Conservation (phyloP, 2,113 vertebrate genomes). For the Porphyrio hochstetteri region DNA sequence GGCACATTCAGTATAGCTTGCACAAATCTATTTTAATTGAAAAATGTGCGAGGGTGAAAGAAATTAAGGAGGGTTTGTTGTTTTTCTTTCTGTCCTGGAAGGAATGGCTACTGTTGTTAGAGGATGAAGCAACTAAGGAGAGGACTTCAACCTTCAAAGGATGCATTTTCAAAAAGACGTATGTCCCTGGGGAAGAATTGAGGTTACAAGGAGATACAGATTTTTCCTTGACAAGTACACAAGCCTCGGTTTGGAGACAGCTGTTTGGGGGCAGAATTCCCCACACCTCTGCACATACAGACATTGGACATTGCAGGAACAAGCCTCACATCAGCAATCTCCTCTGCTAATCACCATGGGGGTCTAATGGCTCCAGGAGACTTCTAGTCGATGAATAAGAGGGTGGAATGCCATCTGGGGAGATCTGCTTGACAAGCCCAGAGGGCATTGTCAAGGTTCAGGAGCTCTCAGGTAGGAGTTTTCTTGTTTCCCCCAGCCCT, state of each 20-base stretch:
- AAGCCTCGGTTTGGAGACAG: not conserved
- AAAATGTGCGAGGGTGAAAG: conserved; percentile 14
- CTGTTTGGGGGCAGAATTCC: not conserved
- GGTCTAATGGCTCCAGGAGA: not conserved
- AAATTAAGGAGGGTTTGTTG: not conserved
- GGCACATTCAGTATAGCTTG: conserved; percentile 18
- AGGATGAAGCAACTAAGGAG: not conserved
- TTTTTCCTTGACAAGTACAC: not conserved
- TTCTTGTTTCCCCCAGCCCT: not conserved
- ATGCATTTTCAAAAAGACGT: not conserved
- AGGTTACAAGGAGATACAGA: not conserved
- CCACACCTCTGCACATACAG: not conserved
- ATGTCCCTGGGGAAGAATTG: not conserved
- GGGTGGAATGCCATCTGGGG: not conserved
- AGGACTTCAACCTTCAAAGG: not conserved
- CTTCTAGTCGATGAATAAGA: not conserved
- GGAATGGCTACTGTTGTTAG: not conserved
- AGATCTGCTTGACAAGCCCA: not conserved
- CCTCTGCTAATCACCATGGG: not conserved
- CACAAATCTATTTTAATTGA: conserved; percentile 64
- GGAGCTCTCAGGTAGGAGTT: not conserved
- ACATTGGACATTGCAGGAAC: not conserved
- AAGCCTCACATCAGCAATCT: not conserved
- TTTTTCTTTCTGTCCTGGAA: not conserved
- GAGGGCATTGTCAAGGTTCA: not conserved